Conservation (phyloP, 2,888 invertebrate genomes). For the Hemistola chrysoprasaria region DNA sequence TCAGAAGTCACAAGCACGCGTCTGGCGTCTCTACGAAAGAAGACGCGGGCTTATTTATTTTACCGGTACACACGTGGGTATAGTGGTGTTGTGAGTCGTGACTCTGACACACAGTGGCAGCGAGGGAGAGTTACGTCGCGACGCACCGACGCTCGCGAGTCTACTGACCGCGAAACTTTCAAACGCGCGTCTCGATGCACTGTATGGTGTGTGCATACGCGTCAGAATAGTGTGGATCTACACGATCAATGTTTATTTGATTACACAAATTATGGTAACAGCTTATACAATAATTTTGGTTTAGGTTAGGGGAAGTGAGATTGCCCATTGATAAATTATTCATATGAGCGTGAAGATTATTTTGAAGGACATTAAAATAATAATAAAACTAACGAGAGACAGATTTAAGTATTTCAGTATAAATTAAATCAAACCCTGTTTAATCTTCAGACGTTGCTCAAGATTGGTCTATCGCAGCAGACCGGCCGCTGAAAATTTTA, state of each 20-base stretch:
- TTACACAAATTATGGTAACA: constrained; percentile 9
- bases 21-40: constrained; percentile 14
- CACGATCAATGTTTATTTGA: constrained; percentile 24
- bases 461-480: constrained; percentile 14
- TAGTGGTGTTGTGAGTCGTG: constrained; percentile 39
- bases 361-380: no score
- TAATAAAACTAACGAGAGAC: no score
- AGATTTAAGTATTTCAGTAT: background rate
- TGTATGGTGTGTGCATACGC: constrained; percentile 60
- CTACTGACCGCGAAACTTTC: no score
- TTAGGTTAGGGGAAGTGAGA: constrained; percentile 7
- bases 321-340: constrained; percentile 1
- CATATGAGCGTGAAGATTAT: no score
- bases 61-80: constrained; percentile 56
- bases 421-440: constrained; percentile 6
- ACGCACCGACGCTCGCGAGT: no score
- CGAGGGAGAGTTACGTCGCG: no score
- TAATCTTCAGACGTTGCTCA: constrained; percentile 5
- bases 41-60: constrained; percentile 53
- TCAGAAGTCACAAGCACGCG: constrained; percentile 18
- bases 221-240: constrained; percentile 62
- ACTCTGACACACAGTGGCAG: no score
- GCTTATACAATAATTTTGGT: constrained; percentile 10
- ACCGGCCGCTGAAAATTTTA: constrained; percentile 20
- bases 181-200: constrained; percentile 65